Evolutionary conservation across 2,113 vertebrate genomes (phyloP).

Genomic region (Pontoporia blainvillei): DNA sequence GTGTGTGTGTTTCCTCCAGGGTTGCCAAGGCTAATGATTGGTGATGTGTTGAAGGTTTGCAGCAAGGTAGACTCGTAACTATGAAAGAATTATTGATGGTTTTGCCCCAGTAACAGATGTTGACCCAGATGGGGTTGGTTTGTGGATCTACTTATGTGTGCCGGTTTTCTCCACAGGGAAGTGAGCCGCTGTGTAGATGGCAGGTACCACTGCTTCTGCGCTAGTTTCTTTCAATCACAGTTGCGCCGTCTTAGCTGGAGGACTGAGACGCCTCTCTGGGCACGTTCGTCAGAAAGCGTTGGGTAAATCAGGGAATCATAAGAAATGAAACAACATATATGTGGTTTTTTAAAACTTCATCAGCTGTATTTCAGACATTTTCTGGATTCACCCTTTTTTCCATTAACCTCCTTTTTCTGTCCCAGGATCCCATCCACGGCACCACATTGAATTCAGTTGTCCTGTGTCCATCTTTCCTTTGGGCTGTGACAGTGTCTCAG

Average conservation of each 20-base stretch:
- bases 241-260: accelerated
- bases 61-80: accelerated
- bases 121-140: too few species aligned
- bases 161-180: not conserved
- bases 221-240: accelerated
- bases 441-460: accelerated
- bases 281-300: not conserved
- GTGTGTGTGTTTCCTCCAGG: not conserved
- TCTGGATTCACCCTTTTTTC: not conserved
- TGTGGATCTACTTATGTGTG: too few species aligned
- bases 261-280: not conserved
- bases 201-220: accelerated
- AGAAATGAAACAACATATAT: not conserved
- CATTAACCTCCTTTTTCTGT: not conserved
- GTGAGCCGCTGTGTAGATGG: accelerated
- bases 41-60: not conserved
- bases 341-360: not conserved
- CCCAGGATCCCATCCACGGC: not conserved
- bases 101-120: not conserved
- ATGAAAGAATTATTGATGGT: not conserved
- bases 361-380: not conserved
- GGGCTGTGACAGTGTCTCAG: not conserved
- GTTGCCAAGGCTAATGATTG: accelerated
- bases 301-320: not conserved
- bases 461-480: not conserved